Conservation (phyloP, 1,140 invertebrate species). For the Lucilia sericata region DNA sequence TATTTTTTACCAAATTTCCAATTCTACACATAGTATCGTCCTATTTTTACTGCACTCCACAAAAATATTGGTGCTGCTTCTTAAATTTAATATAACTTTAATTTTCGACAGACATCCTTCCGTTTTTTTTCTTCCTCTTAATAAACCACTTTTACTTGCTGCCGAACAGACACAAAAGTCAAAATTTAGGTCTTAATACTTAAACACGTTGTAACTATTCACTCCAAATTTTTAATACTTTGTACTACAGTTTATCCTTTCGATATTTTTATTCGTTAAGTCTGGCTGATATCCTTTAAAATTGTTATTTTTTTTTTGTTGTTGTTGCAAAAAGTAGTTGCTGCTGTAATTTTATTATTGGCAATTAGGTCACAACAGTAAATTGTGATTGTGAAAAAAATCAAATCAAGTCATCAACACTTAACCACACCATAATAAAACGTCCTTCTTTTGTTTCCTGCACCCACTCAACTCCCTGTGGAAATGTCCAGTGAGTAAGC, state of each 20-base stretch:
- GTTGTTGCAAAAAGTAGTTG: not conserved
- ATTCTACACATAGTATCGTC: too few relatives aligned
- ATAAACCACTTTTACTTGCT: too few relatives aligned
- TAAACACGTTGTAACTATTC: not conserved
- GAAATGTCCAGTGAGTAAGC: too few relatives aligned
- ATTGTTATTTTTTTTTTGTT: not conserved
- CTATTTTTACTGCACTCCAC: too few relatives aligned
- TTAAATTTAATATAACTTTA: not conserved
- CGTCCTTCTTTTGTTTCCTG: too few relatives aligned
- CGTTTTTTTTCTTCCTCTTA: too few relatives aligned
- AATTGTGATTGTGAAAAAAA: constrained; percentile 12
- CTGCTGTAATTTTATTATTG: constrained; percentile 1
- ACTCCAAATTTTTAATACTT: too few relatives aligned
- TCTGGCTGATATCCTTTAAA: not conserved
- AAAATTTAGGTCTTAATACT: constrained; percentile 29
- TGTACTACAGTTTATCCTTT: not conserved
- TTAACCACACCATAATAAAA: not conserved
- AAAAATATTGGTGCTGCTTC: too few relatives aligned
- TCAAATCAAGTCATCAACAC: constrained; percentile 25
- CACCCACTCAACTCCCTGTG: too few relatives aligned
- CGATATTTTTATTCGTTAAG: not conserved
- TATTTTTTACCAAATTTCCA: too few relatives aligned
- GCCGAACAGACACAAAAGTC: not conserved
- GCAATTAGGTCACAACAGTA: constrained; percentile 31
- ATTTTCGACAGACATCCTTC: not conserved